Base-by-base conservation (phyloP, 2,113 vertebrate species). In the Dipodomys merriami region DNA sequence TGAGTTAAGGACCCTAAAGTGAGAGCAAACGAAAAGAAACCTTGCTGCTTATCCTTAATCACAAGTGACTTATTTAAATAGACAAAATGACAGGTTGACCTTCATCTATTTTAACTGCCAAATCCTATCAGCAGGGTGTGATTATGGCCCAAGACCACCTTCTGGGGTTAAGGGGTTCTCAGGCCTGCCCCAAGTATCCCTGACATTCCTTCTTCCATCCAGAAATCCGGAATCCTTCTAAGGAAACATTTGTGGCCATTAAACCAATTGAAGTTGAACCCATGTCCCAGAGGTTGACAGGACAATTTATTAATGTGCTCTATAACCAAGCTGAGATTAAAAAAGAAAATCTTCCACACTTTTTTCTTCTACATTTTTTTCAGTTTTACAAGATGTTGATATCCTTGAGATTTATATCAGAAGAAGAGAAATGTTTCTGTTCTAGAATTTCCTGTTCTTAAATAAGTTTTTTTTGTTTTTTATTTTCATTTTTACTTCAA, bases 41-140 rank as follows among this genome's bases (percentile, higher is more conserved):
- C 77, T 85, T 92, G 19, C 35, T 94, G 74, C 20, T 93, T 97
- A 96, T 80, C 85, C 94, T 97, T 97, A 97, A 96, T 96, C 96
- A 95, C 90, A 92, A 96, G 96, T 90, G 62, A 95, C 93, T 97
- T 94, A 46, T 90, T 94, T 93, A 94, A 95, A 97, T 95, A 96
- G 72, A 97, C 95, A 96, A 97, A 95, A 92, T 92, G 96, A 90
- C 96, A 96, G 92, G 86, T 29, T 94, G 92, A 93, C 91, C 96
- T 94, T 96, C 85, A 92, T 74, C 57, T 94, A 92, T 62, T 97
- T 88, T 89, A 96, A 22, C 79, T 93, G 96, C 91, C 96, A 95
- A 96, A 94, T 90, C 82, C 95, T 95, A 83, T 97, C 96, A 96
- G 93, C 73, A 33, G 95, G 88, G 80, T 90, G 69, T 18, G 3